Evolutionary conservation across 2,797 vertebrate species (phyloP).

Genomic region (Carduelis carduelis): DNA sequence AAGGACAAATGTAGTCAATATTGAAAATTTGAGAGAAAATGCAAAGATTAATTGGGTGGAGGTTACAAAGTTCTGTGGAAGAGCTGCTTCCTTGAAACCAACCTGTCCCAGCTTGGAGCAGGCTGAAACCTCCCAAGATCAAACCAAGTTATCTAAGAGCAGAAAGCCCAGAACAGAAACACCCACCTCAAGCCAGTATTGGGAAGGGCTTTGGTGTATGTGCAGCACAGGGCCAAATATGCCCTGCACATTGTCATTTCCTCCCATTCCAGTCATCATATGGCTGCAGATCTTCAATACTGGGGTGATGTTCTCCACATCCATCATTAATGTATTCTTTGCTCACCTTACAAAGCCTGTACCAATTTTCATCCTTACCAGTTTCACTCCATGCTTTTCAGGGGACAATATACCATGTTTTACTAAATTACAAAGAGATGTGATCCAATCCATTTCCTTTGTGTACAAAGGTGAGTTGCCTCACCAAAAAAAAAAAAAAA

Average conservation of each 20-base stretch:
- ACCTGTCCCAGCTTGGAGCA: not conserved
- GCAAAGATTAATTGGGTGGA: not conserved
- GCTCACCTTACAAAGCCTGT: not conserved
- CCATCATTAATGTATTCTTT: not conserved
- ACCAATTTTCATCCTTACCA: not conserved
- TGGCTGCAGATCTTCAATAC: not conserved
- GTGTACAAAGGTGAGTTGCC: not conserved
- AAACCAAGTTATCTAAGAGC: not conserved
- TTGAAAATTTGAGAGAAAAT: not conserved
- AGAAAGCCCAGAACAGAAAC: not conserved
- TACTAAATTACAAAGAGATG: not conserved
- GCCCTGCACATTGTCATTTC: rapidly evolving
- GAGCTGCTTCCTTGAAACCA: not conserved
- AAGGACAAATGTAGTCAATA: not conserved
- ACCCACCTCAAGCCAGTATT: rapidly evolving
- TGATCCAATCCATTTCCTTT: not conserved
- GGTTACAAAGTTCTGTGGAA: not conserved
- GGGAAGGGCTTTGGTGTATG: not conserved
- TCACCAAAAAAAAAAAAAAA: not conserved
- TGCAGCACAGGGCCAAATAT: rapidly evolving
- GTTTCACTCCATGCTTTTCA: not conserved
- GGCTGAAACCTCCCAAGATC: not conserved
- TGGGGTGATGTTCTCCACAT: not conserved
- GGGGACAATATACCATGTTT: not conserved
- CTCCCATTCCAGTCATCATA: not conserved